These are phyloP conservation scores for Diphyllodes magnificus DNA, from an alignment of 2,113 vertebrate genomes.

Conservation along the genomic window DNA sequence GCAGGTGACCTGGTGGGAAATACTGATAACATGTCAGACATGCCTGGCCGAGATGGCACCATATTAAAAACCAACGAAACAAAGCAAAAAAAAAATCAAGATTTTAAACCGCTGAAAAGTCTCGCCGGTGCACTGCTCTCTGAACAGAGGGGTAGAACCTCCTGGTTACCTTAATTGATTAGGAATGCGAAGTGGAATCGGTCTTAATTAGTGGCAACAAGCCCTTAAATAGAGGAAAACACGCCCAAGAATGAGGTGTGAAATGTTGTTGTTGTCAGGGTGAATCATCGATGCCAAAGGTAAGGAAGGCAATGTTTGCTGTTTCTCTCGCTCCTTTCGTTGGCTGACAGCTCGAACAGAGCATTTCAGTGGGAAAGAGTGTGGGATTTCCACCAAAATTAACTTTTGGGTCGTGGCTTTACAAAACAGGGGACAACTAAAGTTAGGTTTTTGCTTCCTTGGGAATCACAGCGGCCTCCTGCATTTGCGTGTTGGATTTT, in stretches of 20 bases:
- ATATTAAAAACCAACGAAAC: neutral
- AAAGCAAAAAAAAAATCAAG: neutral
- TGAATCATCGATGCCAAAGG: accelerated
- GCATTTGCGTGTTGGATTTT: neutral
- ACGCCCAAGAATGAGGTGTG: accelerated
- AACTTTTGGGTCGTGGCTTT: neutral
- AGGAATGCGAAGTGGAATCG: neutral
- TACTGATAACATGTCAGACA: accelerated
- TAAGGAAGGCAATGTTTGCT: neutral
- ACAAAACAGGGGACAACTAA: accelerated
- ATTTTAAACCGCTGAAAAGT: neutral
- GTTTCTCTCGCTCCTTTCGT: neutral
- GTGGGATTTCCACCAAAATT: neutral
- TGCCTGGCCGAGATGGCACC: too few relatives aligned
- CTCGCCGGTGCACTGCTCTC: neutral
- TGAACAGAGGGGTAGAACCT: neutral
- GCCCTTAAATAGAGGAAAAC: neutral
- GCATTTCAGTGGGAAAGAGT: accelerated
- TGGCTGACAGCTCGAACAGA: neutral
- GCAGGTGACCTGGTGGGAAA: neutral
- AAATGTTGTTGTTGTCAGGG: accelerated
- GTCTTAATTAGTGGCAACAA: neutral
- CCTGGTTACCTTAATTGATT: neutral
- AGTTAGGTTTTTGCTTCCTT: neutral
- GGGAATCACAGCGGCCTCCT: neutral